Percentiles rank a stretch among this genome's conserved stretches.
These are phyloP conservation scores for Lagenorhynchus albirostris DNA, from an alignment of 2,113 vertebrate species.

Conservation along the genomic window DNA sequence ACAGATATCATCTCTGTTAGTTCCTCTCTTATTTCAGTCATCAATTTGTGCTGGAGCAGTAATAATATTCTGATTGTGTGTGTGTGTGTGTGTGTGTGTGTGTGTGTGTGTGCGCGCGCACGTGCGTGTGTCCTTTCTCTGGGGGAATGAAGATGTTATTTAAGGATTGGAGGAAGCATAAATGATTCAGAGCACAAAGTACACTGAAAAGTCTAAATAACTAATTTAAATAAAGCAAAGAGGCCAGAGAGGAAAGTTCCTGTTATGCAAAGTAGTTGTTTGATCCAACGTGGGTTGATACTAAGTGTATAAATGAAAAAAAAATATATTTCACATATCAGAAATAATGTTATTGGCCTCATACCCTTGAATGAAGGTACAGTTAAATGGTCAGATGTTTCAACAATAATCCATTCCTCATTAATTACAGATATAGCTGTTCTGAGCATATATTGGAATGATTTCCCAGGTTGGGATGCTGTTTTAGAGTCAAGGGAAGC, in stretches of 20 bases:
- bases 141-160: not conserved
- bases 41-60: not conserved
- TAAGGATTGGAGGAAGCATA: not conserved
- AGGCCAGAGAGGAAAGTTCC: not conserved
- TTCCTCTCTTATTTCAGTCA: not conserved
- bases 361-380: not conserved
- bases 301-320: not conserved
- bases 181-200: not conserved
- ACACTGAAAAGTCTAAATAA: not conserved
- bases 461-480: not conserved
- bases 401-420: not conserved
- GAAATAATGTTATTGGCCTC: not conserved
- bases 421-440: not conserved
- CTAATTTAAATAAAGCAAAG: not conserved
- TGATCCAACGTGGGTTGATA: not conserved
- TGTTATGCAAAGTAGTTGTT: not conserved
- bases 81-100: not conserved
- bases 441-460: not conserved
- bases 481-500: not conserved
- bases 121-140: not conserved
- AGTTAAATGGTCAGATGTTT: not conserved
- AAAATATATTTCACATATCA: not conserved
- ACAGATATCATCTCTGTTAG: not conserved
- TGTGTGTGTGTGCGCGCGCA: accelerated
- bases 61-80: not conserved